Conservation (phyloP, 2,888 invertebrate species). For the Thysanoteuthis rhombus region DNA sequence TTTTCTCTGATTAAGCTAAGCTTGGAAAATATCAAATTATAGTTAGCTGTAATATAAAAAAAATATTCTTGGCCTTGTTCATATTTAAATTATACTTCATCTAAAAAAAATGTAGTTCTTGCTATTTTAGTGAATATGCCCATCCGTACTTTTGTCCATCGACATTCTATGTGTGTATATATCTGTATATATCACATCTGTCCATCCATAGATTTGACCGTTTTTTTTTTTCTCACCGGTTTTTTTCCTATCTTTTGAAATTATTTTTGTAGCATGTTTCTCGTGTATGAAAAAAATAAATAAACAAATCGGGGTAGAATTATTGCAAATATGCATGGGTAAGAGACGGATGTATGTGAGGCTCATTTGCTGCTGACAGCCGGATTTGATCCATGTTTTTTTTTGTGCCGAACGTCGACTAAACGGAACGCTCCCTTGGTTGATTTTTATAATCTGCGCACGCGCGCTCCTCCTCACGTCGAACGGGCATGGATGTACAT, state of each 20-base stretch:
- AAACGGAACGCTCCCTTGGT: slow-evolving; percentile 24
- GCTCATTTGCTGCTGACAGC: background rate
- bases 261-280: background rate
- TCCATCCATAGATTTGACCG: background rate
- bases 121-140: background rate
- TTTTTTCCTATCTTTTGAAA: background rate
- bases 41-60: too few species aligned
- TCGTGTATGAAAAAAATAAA: background rate
- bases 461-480: slow-evolving; percentile 18
- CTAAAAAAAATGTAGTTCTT: too few species aligned
- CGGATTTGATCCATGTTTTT: background rate
- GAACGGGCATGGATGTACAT: slow-evolving; percentile 36
- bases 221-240: background rate
- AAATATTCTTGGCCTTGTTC: too few species aligned
- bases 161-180: background rate
- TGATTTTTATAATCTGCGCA: slow-evolving; percentile 18
- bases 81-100: too few species aligned
- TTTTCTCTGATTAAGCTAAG: too few species aligned
- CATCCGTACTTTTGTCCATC: background rate
- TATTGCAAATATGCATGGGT: background rate
- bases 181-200: background rate
- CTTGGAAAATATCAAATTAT: too few species aligned
- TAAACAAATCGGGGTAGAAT: background rate
- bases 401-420: background rate
- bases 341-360: background rate